Evolutionary conservation across 2,888 invertebrate species (phyloP).

Genomic region (Rambutsinella grinnellia): DNA sequence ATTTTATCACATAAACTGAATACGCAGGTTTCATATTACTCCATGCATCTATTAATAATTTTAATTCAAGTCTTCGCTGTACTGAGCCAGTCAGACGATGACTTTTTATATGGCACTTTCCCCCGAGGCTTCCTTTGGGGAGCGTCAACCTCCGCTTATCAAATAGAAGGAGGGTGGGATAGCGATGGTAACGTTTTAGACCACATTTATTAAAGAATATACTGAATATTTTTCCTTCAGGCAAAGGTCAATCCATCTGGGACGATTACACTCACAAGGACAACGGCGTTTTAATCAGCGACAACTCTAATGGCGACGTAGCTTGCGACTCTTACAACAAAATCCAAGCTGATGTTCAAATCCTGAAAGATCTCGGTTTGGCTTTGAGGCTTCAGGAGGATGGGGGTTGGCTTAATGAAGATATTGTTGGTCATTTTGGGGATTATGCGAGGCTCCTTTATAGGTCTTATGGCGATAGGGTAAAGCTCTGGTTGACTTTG

Average conservation of each 20-base stretch:
- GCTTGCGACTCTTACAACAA: conserved; percentile 71
- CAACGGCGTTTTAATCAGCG: conserved; percentile 67
- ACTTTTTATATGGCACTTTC: conserved; percentile 53
- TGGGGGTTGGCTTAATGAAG: conserved; percentile 69
- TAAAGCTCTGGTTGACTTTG: conserved; percentile 65
- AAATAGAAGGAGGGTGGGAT: conserved; percentile 59
- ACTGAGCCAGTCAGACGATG: too few relatives aligned
- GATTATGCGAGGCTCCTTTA: conserved; percentile 72
- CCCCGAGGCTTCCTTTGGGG: conserved; percentile 58
- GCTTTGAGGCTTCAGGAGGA: conserved; percentile 73
- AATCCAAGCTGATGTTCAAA: conserved; percentile 70
- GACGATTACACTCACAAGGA: conserved; percentile 69
- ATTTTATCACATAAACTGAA: too few relatives aligned
- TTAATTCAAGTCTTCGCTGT: too few relatives aligned
- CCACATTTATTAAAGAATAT: neutral
- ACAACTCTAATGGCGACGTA: conserved; percentile 69
- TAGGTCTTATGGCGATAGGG: conserved; percentile 71
- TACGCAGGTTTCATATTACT: too few relatives aligned
- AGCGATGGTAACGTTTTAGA: conserved; percentile 40
- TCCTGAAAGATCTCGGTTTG: conserved; percentile 70
- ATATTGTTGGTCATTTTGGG: conserved; percentile 71
- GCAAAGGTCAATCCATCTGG: conserved; percentile 69
- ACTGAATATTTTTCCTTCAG: conserved; percentile 39
- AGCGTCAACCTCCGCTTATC: conserved; percentile 52
- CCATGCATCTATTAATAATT: too few relatives aligned